Base-by-base conservation (phyloP, 2,797 vertebrate genomes). In the Merluccius polli region DNA sequence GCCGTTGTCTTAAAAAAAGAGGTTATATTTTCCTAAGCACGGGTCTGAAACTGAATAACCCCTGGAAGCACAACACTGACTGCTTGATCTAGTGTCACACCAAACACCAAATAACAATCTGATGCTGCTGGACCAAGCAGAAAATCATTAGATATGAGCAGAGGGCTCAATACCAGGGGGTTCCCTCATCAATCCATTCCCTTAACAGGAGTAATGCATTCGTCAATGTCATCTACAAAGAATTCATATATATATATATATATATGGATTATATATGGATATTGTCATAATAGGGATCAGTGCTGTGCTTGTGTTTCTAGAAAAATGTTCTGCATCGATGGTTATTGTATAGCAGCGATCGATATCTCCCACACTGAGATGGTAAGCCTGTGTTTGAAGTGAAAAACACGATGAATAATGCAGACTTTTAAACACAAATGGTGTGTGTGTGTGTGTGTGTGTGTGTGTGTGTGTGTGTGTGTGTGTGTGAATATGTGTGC, bases 341-440 rank as follows among this genome's bases (percentile, higher is more conserved):
- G 30, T 73, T 68, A 71, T 76, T 77, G 82, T 48, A 81, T 73
- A 31, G 44, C 2, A 0, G 7, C 33, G n/a, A 83, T 90, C n/a
- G 82, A 89, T 86, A 85, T 88, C 87, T 89, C 13, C 87, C 27
- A 81, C 63, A 33, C 2, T 15, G 27, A 31, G 4, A 10, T 27
- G 72, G 3, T 30, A 68, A 83, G 30, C 36, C 48, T n/a, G 48
- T 70, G 72, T 80, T 78, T 71, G 72, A 83, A 76, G 77, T 67
- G 67, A 80, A 75, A 83, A 81, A 82, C 81, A 48, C n/a, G 0
- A 38, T 86, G 75, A 80, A 86, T 79, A 79, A 85, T 78, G 77
- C 27, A 3, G 10, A 18, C 32, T 15, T 24, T 75, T 84, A 77
- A 79, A 27, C 65, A 5, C 2, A 76, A 76, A 77, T 33, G 67